Evolutionary conservation across 2,888 invertebrate genomes (phyloP), one percentile per base, ranked within the genome.

Genomic region (Gasteruption jaculator): DNA sequence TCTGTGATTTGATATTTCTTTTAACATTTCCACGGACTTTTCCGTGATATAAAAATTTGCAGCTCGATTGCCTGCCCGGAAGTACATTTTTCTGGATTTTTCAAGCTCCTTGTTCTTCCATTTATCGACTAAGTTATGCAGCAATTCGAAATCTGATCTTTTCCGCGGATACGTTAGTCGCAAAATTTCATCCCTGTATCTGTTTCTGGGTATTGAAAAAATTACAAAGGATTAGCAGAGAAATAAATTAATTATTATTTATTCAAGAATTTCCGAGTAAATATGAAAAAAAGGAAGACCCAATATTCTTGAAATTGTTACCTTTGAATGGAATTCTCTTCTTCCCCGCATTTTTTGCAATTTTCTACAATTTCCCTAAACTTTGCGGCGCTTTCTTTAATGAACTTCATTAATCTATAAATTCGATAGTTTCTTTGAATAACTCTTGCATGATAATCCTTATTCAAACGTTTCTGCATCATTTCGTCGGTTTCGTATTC

Each of bases 71-170:
- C 83, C 79, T 2, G 82, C 82, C 47, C 82, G 83, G 16, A 82
- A 78, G 56, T 82, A 80, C 60, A 79, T 71, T 45, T 72, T 71
- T 12, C 80, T 78, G 55, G 86, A 83, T 47, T 81, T 75, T 35
- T 79, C 71, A 39, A 80, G 75, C 72, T 82, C 80, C 10, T 76
- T 76, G 49, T 76, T 75, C 63, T 81, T 80, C 85, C 85, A 85
- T 16, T 76, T 74, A 54, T 83, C 85, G 25, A 82, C 75, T 74
- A 80, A 77, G 14, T 79, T 76, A 60, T 83, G 86, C 2, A 89
- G 71, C 71, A 86, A 78, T 52, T 84, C 82, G 57, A 88, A 89
- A 65, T 88, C 88, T 54, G 79, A 78, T 41, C 80, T 77, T 4
- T 81, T 79, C 54, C 77, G 76, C 0, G 88, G 88, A 60, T 81